A percentile compares a stretch with the other conserved stretches of the same genome.
Evolutionary conservation across 2,888 invertebrate species (phyloP).

Genomic region (Drosophila lacicola): DNA sequence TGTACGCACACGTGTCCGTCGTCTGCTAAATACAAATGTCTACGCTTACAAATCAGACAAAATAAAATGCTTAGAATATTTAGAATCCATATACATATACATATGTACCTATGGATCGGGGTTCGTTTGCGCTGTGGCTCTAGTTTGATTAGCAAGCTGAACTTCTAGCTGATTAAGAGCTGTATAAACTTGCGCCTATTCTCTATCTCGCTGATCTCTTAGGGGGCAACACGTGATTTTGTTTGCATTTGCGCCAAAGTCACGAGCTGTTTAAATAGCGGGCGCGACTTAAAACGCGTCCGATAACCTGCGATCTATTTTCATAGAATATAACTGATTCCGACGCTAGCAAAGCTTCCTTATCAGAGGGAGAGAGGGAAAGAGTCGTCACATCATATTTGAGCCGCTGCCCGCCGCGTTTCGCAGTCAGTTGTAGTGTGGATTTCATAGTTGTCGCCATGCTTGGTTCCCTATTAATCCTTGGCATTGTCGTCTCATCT

Average conservation of each 20-base stretch:
- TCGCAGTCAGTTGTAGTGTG: constrained; percentile 51
- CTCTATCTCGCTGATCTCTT: constrained; percentile 11
- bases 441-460: constrained; percentile 47
- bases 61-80: neutral
- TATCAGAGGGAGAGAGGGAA: constrained; percentile 9
- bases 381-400: constrained; percentile 40
- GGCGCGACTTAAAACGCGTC: constrained; percentile 54
- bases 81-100: neutral
- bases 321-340: constrained; percentile 18
- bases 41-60: neutral
- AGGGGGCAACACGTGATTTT: constrained; percentile 62
- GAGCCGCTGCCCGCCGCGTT: constrained; percentile 23
- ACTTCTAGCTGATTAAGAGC: constrained; percentile 14
- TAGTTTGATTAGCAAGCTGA: constrained; percentile 12
- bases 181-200: neutral
- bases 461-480: constrained; percentile 54
- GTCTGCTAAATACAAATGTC: neutral
- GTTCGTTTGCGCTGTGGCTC: constrained; percentile 4
- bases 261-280: constrained; percentile 35
- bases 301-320: constrained; percentile 44
- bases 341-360: constrained; percentile 1
- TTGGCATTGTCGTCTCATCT: constrained; percentile 43
- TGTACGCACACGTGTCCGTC: constrained; percentile 5
- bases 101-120: neutral
- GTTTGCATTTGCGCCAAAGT: constrained; percentile 47